Evolutionary conservation across 1,140 invertebrate genomes (phyloP), one percentile per base, ranked within the genome.

Genomic region (Drosophila pseudoananassae): DNA sequence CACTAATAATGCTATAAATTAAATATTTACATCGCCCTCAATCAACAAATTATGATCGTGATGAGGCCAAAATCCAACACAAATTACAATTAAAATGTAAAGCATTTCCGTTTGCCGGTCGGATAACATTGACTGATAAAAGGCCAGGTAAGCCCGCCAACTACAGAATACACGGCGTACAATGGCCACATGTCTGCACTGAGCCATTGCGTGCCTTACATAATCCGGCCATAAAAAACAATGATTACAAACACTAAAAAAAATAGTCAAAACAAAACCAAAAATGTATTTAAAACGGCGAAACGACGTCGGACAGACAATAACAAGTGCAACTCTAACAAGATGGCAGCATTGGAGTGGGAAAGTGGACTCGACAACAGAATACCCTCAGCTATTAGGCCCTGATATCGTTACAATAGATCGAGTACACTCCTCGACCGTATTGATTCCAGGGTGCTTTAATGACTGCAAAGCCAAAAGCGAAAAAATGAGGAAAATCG

Each of bases 61-160:
- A 65, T 36, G 53, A 29, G 51, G 33, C 36, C 29, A 38, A 60
- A 51, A 31, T 20, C 12, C 12, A 51, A 40, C 47, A 66, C 70
- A 65, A 69, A 65, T 49, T 46, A 31, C 36, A 70, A 65, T 80
- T 80, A 55, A 55, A 47, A 57, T 23, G 7, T 7, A 31, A 56
- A 75, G 76, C 82, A 85, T 87, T 85, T 85, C 82, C 82, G 82
- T 68, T 69, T 71, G 69, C 47, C 63, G 58, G 55, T 61, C 45
- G 61, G 70, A 78, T 85, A 87, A 68, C 82, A 85, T 87, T 84
- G 81, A 84, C 31, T 77, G 76, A 80, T 84, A 85, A 65, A 64
- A 49, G 60, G 40, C 58, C 60, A 57, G 38, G 52, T 63, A 61
- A 52, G 58, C 61, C 29, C 58, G 14, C 31, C 46, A 45, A 14